phyloP scores from a whole-genome alignment of 1,140 invertebrate species.

The Probaryconus sp. region DNA sequence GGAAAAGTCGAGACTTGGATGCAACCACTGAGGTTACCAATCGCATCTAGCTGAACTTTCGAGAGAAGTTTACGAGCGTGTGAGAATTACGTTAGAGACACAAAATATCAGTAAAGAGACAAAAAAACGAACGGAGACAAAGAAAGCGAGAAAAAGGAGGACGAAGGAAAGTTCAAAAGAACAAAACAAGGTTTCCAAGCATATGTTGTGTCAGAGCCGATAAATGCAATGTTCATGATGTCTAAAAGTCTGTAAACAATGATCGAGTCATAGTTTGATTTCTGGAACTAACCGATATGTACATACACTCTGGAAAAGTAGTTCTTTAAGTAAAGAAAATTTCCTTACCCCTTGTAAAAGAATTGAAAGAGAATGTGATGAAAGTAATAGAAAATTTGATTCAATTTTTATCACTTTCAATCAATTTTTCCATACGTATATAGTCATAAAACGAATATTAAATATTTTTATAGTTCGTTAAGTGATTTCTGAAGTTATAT shows the following conservation, averaged over 20 bases:
- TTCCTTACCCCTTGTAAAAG: too few species aligned
- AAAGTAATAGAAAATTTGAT: too few species aligned
- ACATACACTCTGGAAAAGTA: too few species aligned
- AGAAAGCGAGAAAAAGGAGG: conserved; percentile 15
- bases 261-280: background rate
- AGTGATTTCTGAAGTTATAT: too few species aligned
- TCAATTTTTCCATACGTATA: too few species aligned
- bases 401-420: too few species aligned
- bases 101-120: conserved; percentile 25
- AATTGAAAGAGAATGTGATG: too few species aligned
- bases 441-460: too few species aligned
- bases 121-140: background rate
- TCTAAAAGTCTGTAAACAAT: conserved; percentile 16
- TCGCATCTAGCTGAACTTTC: conserved; percentile 35
- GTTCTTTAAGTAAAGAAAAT: too few species aligned
- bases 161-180: conserved; percentile 16
- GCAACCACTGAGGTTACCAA: conserved; percentile 12
- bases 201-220: conserved; percentile 25
- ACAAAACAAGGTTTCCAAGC: too few species aligned
- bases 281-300: too few species aligned
- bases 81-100: conserved; percentile 29
- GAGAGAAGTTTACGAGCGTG: conserved; percentile 23
- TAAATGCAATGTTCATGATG: conserved; percentile 30
- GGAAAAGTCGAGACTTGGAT: conserved; percentile 25
- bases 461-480: too few species aligned